Evolutionary conservation across 2,888 invertebrate species (phyloP).

Genomic region (Clostera curtula): DNA sequence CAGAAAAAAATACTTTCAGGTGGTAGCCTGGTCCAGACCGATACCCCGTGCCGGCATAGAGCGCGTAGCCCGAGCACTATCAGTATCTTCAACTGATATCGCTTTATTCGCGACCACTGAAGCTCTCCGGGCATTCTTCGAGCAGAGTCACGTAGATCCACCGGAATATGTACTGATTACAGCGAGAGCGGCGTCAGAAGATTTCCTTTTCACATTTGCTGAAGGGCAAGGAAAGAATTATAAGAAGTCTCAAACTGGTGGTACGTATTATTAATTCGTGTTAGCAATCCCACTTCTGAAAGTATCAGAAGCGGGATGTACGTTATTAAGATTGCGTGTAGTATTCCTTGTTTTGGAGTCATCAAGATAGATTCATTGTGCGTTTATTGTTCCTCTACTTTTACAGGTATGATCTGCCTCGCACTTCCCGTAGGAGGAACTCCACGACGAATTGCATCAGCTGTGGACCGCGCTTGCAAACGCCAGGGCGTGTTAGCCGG

Average conservation of each 20-base stretch:
- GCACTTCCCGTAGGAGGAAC: constrained; percentile 74
- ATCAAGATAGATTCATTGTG: no score
- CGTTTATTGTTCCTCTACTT: constrained; percentile 5
- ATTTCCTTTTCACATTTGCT: constrained; percentile 68
- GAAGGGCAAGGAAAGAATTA: constrained; percentile 60
- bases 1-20: constrained; percentile 35
- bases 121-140: constrained; percentile 78
- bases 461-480: constrained; percentile 45
- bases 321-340: no score
- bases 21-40: constrained; percentile 81
- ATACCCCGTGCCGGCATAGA: constrained; percentile 74
- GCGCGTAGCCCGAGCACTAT: constrained; percentile 74
- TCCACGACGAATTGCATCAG: constrained; percentile 50
- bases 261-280: constrained; percentile 27
- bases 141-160: constrained; percentile 58
- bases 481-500: constrained; percentile 68
- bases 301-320: background rate
- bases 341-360: no score
- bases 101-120: constrained; percentile 77
- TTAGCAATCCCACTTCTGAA: background rate
- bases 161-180: constrained; percentile 78
- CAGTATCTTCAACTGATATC: constrained; percentile 78
- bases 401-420: constrained; percentile 79
- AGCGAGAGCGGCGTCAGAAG: constrained; percentile 75
- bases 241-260: constrained; percentile 73